Evolutionary conservation across 1,140 invertebrate genomes (phyloP).

Genomic region (Musca vetustissima): DNA sequence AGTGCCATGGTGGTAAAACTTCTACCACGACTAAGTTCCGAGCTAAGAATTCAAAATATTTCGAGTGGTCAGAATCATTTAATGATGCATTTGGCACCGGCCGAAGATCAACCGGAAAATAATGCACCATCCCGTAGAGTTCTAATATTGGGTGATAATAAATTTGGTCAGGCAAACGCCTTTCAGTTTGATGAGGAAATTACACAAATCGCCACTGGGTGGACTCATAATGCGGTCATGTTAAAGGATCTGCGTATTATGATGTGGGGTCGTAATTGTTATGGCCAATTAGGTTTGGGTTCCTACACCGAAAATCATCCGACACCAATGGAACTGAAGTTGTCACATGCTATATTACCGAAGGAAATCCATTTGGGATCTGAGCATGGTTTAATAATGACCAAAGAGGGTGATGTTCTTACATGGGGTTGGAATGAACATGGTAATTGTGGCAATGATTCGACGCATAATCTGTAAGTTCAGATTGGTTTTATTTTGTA

Average conservation of each 20-base stretch:
- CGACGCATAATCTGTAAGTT: slow-evolving; percentile 62
- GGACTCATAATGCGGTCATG: slow-evolving; percentile 72
- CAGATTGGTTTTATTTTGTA: not conserved
- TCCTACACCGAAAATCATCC: slow-evolving; percentile 35
- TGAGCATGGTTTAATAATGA: slow-evolving; percentile 72
- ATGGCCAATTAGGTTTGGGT: slow-evolving; percentile 69
- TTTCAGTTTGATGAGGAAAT: slow-evolving; percentile 54
- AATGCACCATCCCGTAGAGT: slow-evolving; percentile 43
- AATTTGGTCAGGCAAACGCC: slow-evolving; percentile 63
- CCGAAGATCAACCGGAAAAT: slow-evolving; percentile 24
- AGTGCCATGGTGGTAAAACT: slow-evolving; percentile 47
- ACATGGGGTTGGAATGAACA: slow-evolving; percentile 94
- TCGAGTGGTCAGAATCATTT: slow-evolving; percentile 75
- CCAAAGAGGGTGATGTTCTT: slow-evolving; percentile 60
- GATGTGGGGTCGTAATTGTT: slow-evolving; percentile 79
- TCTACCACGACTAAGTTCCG: slow-evolving; percentile 36
- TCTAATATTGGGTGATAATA: slow-evolving; percentile 75
- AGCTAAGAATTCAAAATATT: slow-evolving; percentile 39
- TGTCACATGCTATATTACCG: slow-evolving; percentile 32
- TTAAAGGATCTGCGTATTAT: slow-evolving; percentile 63
- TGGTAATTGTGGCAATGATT: slow-evolving; percentile 78
- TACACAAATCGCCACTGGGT: slow-evolving; percentile 64
- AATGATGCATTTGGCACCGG: slow-evolving; percentile 59
- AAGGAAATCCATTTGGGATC: slow-evolving; percentile 69
- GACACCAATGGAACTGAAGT: slow-evolving; percentile 34